Base-by-base conservation (phyloP, 2,797 vertebrate genomes). In the Mergus octosetaceus region DNA sequence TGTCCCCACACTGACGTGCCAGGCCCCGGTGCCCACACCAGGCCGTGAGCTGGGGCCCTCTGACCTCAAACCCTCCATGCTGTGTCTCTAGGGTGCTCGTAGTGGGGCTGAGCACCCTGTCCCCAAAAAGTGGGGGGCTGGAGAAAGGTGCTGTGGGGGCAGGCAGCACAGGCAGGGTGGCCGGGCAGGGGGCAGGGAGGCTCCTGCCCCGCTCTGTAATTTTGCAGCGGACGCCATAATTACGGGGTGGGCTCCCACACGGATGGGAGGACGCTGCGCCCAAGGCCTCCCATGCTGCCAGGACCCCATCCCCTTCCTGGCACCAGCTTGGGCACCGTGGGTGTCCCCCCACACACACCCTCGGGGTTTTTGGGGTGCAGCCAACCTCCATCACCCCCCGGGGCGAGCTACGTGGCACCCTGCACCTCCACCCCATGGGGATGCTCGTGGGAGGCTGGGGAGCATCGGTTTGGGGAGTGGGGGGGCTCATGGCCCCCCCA, bases 141-240 rank as follows among this genome's bases (percentile, higher is more conserved):
- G 17, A 39, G 38, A 38, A 30, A 64, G 38, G 11, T 18, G 28
- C 38, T 38, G 19, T 12, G 56, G 47, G 24, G 41, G 41, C 41
- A 13, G 85, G 34, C 1, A 30, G 93, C 68, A 82, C 81, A 85
- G 62, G 28, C 95, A 92, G 95, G 92, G 96, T 94, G 96, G 96
- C 86, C 76, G 0, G 89, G 92, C 89, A 87, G 75, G 90, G 81
- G 89, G 84, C 74, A 87, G 92, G 91, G 81, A 87, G 81, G 80
- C 64, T 94, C 71, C 9, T 0, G 34, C 81, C 81, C 56, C 82
- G 62, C 90, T 90, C 88, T 96, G 2, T 94, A 95, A 95, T 96
- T 94, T 93, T 92, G 86, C 5, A 56, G 92, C 1, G 39, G 88
- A 94, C 87, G 80, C 90, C 34, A 56, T 94, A 96, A 96, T 95